phyloP scores from a whole-genome alignment of 1,140 invertebrate species.

The Augochlora pura region DNA sequence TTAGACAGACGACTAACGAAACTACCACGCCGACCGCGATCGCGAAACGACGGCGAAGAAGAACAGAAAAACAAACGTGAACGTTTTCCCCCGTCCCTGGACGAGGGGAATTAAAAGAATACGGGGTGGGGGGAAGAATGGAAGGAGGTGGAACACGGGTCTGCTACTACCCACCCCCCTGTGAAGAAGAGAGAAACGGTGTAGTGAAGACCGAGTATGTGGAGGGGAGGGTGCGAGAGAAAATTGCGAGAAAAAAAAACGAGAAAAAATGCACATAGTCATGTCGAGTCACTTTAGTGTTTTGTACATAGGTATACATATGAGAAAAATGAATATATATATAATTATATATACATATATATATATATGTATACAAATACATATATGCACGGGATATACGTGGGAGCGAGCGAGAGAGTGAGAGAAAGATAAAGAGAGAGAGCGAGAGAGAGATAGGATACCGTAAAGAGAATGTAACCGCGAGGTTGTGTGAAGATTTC shows the following conservation, averaged over 20 bases:
- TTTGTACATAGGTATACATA: slow-evolving; percentile 72
- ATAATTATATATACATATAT: slow-evolving; percentile 52
- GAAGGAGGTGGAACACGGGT: too few relatives aligned
- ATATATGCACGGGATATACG: slow-evolving; percentile 48
- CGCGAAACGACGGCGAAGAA: too few relatives aligned
- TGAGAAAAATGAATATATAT: slow-evolving; percentile 59
- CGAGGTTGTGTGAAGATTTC: slow-evolving; percentile 29
- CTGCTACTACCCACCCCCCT: background rate
- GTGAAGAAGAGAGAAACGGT: background rate
- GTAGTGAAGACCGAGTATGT: slow-evolving; percentile 7
- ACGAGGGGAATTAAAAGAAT: too few relatives aligned
- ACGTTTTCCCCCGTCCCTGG: background rate
- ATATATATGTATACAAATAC: slow-evolving; percentile 22
- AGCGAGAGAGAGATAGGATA: background rate
- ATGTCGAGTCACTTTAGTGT: slow-evolving; percentile 78
- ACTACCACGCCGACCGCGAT: slow-evolving; percentile 13
- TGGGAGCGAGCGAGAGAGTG: slow-evolving; percentile 38
- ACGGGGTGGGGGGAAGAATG: too few relatives aligned
- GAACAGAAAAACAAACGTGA: too few relatives aligned
- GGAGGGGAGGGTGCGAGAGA: background rate
- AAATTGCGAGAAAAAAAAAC: slow-evolving; percentile 38
- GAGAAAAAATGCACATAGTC: slow-evolving; percentile 72
- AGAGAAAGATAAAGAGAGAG: slow-evolving; percentile 27
- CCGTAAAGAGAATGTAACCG: slow-evolving; percentile 10
- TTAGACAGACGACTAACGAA: slow-evolving; percentile 55